A percentile compares a stretch with the other conserved stretches of the same genome.
phyloP scores from a whole-genome alignment of 2,888 invertebrate genomes.

The Orthosia gracilis region DNA sequence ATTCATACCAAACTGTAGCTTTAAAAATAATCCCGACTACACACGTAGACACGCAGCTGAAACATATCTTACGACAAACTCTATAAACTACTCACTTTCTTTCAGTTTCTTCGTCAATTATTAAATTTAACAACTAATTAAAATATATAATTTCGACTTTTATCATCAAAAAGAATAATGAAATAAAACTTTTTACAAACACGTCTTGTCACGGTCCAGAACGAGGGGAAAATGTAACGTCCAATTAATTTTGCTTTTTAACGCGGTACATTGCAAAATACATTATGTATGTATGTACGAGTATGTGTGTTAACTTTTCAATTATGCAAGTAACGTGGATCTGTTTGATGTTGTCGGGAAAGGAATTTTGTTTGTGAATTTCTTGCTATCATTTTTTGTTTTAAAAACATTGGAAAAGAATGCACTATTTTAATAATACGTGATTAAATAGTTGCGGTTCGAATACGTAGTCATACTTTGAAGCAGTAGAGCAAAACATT shows the following conservation, averaged over 20 bases:
- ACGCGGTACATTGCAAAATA: constrained; percentile 71
- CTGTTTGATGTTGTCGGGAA: constrained; percentile 20
- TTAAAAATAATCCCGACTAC: constrained; percentile 79
- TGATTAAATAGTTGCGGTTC: background rate
- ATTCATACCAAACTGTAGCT: constrained; percentile 77
- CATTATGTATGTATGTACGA: constrained; percentile 60
- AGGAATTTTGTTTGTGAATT: constrained; percentile 37
- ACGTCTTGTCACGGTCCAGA: constrained; percentile 82
- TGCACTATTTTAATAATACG: background rate
- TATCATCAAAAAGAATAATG: constrained; percentile 51
- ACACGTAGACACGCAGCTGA: constrained; percentile 65
- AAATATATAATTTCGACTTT: constrained; percentile 43
- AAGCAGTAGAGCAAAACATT: constrained; percentile 12
- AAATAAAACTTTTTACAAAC: constrained; percentile 59
- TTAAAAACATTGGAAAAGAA: constrained; percentile 12
- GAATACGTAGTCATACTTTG: background rate
- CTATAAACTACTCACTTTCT: constrained; percentile 57
- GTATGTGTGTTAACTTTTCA: constrained; percentile 60
- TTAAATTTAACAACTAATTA: constrained; percentile 33
- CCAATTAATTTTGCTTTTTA: constrained; percentile 76
- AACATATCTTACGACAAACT: constrained; percentile 76
- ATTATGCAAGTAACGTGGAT: constrained; percentile 59
- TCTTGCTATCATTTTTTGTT: background rate
- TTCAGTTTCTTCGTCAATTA: constrained; percentile 49
- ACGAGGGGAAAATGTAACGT: constrained; percentile 80